Base-by-base conservation (phyloP, 2,888 invertebrate species). In the Adelognathus sp. region DNA sequence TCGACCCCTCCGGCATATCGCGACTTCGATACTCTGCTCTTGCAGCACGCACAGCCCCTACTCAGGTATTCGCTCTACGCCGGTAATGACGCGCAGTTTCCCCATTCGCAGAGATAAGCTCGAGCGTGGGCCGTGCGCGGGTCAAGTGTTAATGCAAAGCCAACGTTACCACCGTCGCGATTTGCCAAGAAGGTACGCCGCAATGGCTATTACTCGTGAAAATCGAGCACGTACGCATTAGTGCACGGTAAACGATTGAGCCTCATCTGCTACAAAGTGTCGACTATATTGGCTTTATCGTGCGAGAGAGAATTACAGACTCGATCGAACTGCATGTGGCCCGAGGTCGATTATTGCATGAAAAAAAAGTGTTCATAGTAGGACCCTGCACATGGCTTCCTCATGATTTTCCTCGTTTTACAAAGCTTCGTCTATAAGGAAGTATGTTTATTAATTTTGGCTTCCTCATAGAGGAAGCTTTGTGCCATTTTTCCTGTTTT, bases 61-160 rank as follows among this genome's bases (percentile, higher is more conserved):
- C 75, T 83, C 52, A 73, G 81, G 86, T 85, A 86, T 82, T 84
- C 83, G 83, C 82, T 73, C 63, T 81, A 79, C 73, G 80, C 80
- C 79, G 81, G 82, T 85, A 84, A 88, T 88, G 84, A 86, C 85
- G 84, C 84, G 79, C 79, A 82, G 83, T 86, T 88, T 87, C 85
- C 33, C 50, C 27, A 16, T 46, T 41, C 58, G 11, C 66, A 21
- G n/a, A 50, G 64, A 81, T 75, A 70, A 61, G 27, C 75, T 27
- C 61, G 52, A n/a, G 52, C 24, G 21, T 39, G 18, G 52, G 52
- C n/a, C n/a, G n/a, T n/a, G 66, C 69, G 58, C 67, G 64, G 85
- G 85, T 87, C 85, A 85, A 74, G 84, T 79, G 87, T 84, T 84
- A 84, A 87, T 84, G 79, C 76, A 83, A 84, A 86, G 85, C 83